phyloP scores from a whole-genome alignment of 2,113 vertebrate species.

The Actinemys pallida region DNA sequence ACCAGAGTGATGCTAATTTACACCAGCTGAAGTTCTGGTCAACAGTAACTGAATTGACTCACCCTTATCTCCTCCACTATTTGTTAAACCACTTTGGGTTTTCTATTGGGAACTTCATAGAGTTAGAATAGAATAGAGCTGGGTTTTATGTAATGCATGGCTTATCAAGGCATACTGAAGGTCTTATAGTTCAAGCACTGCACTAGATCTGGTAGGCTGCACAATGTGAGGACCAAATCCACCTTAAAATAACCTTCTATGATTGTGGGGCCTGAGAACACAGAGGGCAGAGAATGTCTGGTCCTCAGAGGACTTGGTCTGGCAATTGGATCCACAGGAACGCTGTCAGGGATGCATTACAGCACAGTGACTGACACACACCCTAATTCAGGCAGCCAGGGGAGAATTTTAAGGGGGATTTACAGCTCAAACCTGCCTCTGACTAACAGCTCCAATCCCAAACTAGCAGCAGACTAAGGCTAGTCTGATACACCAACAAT shows the following conservation, averaged over 20 bases:
- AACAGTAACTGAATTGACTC: not conserved
- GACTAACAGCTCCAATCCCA: not conserved
- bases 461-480: not conserved
- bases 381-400: not conserved
- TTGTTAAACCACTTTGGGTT: not conserved
- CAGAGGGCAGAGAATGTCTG: not conserved
- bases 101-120: not conserved
- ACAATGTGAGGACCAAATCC: not conserved
- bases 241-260: rapidly evolving
- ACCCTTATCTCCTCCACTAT: not conserved
- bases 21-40: not conserved
- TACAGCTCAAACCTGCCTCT: not conserved
- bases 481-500: rapidly evolving
- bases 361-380: rapidly evolving
- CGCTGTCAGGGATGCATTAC: rapidly evolving
- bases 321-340: not conserved
- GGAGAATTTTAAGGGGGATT: not conserved
- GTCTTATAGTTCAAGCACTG: not conserved
- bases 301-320: no score
- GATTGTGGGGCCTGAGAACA: not conserved
- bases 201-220: not conserved
- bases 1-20: not conserved
- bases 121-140: not conserved
- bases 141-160: not conserved
- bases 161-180: not conserved